Conservation (phyloP, 2,797 vertebrate genomes). For the Platalea minor region DNA sequence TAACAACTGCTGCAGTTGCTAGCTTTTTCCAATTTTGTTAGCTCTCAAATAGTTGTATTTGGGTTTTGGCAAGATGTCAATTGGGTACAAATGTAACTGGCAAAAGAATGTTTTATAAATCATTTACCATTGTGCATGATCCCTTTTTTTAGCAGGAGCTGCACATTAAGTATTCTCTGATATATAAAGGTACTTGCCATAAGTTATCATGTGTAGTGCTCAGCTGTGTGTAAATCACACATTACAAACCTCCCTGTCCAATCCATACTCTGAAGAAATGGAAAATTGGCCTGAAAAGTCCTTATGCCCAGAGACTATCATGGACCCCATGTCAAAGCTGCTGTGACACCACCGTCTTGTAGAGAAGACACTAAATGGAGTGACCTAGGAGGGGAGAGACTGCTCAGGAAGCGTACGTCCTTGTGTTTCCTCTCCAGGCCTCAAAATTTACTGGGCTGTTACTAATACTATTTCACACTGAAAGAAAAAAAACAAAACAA, state of each 20-base stretch:
- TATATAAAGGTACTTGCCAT: neutral
- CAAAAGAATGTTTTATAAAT: neutral
- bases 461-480: neutral
- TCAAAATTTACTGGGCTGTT: neutral
- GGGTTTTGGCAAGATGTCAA: neutral
- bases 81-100: neutral
- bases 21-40: neutral
- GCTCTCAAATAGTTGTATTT: neutral
- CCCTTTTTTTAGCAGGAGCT: neutral
- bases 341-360: accelerated
- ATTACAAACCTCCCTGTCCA: neutral
- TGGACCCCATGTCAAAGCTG: neutral
- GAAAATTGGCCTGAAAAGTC: neutral
- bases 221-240: neutral
- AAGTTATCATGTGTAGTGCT: neutral
- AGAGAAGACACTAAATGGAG: neutral
- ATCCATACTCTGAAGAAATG: neutral
- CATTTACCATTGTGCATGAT: neutral
- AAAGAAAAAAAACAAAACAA: neutral
- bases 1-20: neutral
- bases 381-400: neutral
- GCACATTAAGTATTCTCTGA: neutral
- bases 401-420: accelerated
- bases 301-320: neutral
- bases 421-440: neutral